Evolutionary conservation across 1,140 invertebrate genomes (phyloP), one percentile per base, ranked within the genome.

Genomic region (Rhopalosiphum padi): DNA sequence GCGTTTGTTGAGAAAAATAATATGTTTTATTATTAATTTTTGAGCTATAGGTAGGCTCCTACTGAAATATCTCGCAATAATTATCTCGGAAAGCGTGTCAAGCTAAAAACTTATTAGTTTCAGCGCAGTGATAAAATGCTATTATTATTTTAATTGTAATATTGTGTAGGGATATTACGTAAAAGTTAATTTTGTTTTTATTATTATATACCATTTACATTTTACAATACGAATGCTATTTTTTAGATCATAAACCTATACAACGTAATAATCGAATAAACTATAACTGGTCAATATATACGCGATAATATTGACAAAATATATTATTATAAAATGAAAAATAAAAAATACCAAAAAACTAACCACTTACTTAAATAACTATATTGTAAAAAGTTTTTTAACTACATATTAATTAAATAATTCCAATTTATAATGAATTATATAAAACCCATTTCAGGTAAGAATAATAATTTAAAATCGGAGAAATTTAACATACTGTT

Each of bases 21-120:
- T 18, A 51, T 51, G 11, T 4, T n/a, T 30, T 30, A n/a, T 68
- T n/a, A n/a, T 85, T 85, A 85, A 85, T 41, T 85, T 85, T 23
- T 41, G 82, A 87, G 30, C 30, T 48, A 51, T 48, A 48, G 11
- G 25, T 1, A 4, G 41, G 41, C 41, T 41, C 22, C 35, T 46
- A n/a, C 25, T 43, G 46, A 35, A 87, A 87, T 35, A 35, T 48
- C 43, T n/a, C 6, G 7, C 43, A 23, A 87, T 87, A 48, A 87
- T 87, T n/a, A 48, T 48, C 46, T 51, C 6, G 18, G 43, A n/a
- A 46, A 87, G 25, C 18, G 5, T 77, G 60, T 77, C 30, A 77
- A 77, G n/a, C 60, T 77, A n/a, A n/a, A 87, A 87, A 87, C 86
- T 87, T 51, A 51, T 87, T 87, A 85, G 37, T 25, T 85, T 25